Conservation (phyloP, 2,888 invertebrate species). For the Metellina segmentata region DNA sequence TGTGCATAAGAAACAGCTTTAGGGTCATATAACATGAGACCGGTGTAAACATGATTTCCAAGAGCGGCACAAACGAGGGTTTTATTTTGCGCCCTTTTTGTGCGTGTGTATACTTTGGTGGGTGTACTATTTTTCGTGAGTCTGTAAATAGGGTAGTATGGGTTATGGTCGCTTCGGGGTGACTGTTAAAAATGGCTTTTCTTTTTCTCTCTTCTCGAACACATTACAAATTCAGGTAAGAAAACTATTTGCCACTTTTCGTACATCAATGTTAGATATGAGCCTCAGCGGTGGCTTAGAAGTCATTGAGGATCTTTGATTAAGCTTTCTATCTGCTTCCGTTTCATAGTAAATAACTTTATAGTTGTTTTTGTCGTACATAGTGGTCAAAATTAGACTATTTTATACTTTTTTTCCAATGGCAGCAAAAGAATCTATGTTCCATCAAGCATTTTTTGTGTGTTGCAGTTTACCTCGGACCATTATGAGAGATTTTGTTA, state of each 20-base stretch:
- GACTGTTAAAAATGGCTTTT: conserved; percentile 28
- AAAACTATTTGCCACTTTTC: not conserved
- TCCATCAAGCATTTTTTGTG: too few relatives aligned
- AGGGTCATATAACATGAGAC: conserved; percentile 45
- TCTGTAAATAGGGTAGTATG: conserved; percentile 43
- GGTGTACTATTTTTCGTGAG: conserved; percentile 16
- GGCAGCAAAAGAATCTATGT: too few relatives aligned
- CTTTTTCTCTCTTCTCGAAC: conserved; percentile 1
- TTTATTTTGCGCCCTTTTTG: not conserved
- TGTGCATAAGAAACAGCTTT: conserved; percentile 45
- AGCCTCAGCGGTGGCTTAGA: not conserved
- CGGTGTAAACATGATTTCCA: conserved; percentile 25
- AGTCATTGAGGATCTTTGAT: not conserved
- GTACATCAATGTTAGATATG: too few relatives aligned
- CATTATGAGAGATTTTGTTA: too few relatives aligned
- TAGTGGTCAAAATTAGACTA: too few relatives aligned
- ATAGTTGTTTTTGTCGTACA: not conserved
- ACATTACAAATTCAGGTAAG: not conserved
- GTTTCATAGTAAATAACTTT: not conserved
- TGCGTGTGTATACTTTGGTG: not conserved
- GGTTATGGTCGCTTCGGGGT: conserved; percentile 48
- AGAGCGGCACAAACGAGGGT: not conserved
- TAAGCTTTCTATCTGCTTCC: too few relatives aligned
- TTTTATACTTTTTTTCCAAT: too few relatives aligned
- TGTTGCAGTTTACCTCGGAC: too few relatives aligned